These are phyloP conservation scores for Galerucella pusilla DNA, from an alignment of 2,888 invertebrate genomes.

Conservation along the genomic window DNA sequence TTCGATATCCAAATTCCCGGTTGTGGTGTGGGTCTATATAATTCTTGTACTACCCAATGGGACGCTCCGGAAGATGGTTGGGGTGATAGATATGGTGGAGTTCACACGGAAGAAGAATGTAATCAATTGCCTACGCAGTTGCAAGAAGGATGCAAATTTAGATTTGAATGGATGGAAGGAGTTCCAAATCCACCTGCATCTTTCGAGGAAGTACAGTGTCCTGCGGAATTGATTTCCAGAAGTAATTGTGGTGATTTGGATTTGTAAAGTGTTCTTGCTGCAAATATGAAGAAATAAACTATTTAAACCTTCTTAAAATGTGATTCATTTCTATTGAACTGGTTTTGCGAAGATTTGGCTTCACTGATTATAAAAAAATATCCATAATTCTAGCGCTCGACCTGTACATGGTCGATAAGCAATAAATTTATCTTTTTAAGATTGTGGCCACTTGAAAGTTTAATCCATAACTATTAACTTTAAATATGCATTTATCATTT, in stretches of 20 bases:
- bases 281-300: not conserved
- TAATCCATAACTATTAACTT: no score
- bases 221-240: slow-evolving; percentile 11
- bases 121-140: slow-evolving; percentile 23
- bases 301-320: no score
- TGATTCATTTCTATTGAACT: no score
- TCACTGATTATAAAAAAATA: no score
- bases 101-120: slow-evolving; percentile 24
- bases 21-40: slow-evolving; percentile 6
- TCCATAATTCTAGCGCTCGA: no score
- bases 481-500: no score
- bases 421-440: no score
- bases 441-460: no score
- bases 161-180: slow-evolving; percentile 28
- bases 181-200: slow-evolving; percentile 21
- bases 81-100: slow-evolving; percentile 32
- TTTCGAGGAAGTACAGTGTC: slow-evolving; percentile 29
- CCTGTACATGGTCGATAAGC: no score
- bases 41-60: slow-evolving; percentile 13
- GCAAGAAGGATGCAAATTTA: slow-evolving; percentile 29
- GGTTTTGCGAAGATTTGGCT: no score
- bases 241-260: slow-evolving; percentile 32
- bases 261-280: not conserved
- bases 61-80: slow-evolving; percentile 29
- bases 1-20: slow-evolving; percentile 15